These are phyloP conservation scores for Subanguina moxae DNA, from an alignment of 1,140 invertebrate species.

Conservation along the genomic window DNA sequence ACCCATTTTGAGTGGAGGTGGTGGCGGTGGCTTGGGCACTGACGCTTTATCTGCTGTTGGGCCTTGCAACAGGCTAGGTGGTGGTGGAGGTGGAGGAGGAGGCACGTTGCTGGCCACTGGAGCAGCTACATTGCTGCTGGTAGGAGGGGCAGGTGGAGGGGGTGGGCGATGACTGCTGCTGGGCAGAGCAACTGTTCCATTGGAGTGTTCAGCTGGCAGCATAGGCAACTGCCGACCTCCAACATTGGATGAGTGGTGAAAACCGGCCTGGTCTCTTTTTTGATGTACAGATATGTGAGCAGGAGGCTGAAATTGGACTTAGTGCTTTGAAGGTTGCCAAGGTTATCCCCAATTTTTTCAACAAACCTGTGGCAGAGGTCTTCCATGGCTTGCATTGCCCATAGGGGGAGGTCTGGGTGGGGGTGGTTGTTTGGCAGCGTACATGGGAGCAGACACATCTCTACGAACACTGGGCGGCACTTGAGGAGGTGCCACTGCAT, in stretches of 20 bases:
- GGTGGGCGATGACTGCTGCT: slow-evolving; percentile 15
- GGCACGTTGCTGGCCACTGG: slow-evolving; percentile 4
- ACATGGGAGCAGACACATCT: slow-evolving; percentile 5
- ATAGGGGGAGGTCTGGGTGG: slow-evolving; percentile 9
- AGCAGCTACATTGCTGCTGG: neutral
- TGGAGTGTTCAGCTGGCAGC: neutral
- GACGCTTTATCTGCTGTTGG: neutral
- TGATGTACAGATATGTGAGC: slow-evolving; percentile 12
- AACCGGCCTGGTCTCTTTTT: neutral
- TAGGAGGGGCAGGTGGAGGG: slow-evolving; percentile 11
- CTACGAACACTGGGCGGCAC: slow-evolving; percentile 1
- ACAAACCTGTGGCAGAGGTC: neutral
- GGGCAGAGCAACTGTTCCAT: neutral
- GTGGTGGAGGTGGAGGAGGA: slow-evolving; percentile 26
- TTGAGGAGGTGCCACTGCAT: slow-evolving; percentile 5
- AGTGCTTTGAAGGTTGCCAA: too few species aligned
- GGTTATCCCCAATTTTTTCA: neutral
- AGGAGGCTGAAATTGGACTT: neutral
- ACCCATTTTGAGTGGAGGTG: slow-evolving; percentile 5
- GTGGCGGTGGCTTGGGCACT: slow-evolving; percentile 1
- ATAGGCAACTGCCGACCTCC: neutral
- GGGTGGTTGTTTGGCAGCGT: neutral
- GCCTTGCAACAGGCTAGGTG: neutral
- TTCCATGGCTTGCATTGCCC: neutral
- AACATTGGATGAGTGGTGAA: neutral